Evolutionary conservation across 2,888 invertebrate genomes (phyloP).

Genomic region (Andrena bicolor): DNA sequence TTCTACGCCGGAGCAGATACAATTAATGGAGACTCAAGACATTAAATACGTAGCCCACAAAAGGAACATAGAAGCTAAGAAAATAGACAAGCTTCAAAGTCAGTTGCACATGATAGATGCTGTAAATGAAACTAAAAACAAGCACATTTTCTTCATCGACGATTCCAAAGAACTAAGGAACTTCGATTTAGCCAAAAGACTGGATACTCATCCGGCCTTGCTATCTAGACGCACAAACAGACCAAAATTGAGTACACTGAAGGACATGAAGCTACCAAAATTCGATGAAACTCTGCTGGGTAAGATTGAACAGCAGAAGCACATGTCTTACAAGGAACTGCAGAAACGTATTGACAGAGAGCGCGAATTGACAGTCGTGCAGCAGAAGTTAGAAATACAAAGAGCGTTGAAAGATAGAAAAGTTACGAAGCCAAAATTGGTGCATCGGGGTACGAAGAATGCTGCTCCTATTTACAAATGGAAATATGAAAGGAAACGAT

Average conservation of each 20-base stretch:
- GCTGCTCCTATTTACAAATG: conserved; percentile 92
- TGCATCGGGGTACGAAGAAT: conserved; percentile 88
- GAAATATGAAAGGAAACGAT: conserved; percentile 93
- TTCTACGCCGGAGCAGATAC: conserved; percentile 93
- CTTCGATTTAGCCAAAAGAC: conserved; percentile 90
- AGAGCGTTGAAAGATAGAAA: conserved; percentile 89
- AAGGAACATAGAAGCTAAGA: conserved; percentile 92
- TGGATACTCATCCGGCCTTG: conserved; percentile 91
- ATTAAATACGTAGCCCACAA: conserved; percentile 95
- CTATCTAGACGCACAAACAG: conserved; percentile 90
- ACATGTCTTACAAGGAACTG: conserved; percentile 90
- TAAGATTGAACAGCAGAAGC: conserved; percentile 87
- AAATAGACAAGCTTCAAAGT: conserved; percentile 91
- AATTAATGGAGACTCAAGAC: conserved; percentile 96
- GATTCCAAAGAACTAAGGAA: conserved; percentile 86
- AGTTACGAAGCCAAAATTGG: conserved; percentile 87
- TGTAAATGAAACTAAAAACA: conserved; percentile 89
- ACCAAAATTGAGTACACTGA: conserved; percentile 87
- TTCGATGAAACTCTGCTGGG: conserved; percentile 86
- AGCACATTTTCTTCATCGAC: conserved; percentile 93
- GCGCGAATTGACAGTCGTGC: conserved; percentile 90
- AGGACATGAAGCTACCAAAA: conserved; percentile 87
- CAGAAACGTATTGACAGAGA: conserved; percentile 92
- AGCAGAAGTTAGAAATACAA: conserved; percentile 92
- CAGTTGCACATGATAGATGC: conserved; percentile 93